Conservation (phyloP, 2,113 vertebrate species). For the Microtus oregoni region DNA sequence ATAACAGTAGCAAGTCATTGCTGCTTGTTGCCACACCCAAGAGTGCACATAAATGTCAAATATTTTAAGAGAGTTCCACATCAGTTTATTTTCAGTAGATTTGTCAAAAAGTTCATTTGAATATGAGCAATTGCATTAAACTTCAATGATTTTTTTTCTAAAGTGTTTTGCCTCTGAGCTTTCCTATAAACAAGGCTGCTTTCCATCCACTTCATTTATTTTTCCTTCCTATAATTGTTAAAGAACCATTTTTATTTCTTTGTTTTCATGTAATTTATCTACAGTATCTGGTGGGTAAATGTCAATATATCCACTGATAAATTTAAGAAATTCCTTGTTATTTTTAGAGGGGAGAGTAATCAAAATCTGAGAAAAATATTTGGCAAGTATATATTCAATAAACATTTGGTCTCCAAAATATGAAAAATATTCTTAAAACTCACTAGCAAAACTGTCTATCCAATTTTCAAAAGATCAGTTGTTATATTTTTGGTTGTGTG, state of each 20-base stretch:
- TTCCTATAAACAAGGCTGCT: conserved; percentile 82
- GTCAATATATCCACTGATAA: background rate
- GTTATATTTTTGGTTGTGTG: background rate
- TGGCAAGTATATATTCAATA: background rate
- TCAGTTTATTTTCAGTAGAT: background rate
- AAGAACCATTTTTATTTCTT: background rate
- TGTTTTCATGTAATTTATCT: conserved; percentile 58
- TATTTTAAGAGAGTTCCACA: background rate
- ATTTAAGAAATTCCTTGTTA: background rate
- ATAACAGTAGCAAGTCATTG: too few species aligned
- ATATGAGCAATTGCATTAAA: background rate
- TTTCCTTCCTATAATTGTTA: conserved; percentile 85
- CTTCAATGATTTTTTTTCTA: conserved; percentile 80
- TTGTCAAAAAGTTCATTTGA: background rate
- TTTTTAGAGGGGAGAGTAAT: background rate
- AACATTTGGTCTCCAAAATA: background rate
- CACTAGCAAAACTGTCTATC: background rate
- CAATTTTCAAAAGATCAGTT: background rate
- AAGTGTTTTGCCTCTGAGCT: conserved; percentile 72
- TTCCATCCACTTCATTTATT: conserved; percentile 89
- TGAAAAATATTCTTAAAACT: background rate
- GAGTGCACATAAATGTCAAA: background rate
- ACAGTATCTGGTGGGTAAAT: conserved; percentile 83
- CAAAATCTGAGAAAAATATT: background rate
- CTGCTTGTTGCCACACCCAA: background rate